Conservation (phyloP, 2,113 vertebrate genomes). For the Azemiops feae region DNA sequence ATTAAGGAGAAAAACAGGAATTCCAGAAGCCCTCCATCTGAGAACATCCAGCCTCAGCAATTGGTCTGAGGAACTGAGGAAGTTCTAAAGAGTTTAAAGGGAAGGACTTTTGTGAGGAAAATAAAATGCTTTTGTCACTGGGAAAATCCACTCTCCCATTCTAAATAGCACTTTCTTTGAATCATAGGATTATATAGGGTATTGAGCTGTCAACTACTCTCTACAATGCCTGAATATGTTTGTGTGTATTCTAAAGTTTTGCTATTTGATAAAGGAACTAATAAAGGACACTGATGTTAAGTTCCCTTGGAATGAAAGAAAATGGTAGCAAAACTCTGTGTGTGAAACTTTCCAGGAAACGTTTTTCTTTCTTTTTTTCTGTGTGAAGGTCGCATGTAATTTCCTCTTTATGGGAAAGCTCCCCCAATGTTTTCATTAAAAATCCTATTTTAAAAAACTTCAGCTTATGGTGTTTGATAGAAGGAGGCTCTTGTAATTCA, state of each 20-base stretch:
- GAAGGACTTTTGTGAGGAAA: not conserved
- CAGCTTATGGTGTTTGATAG: not conserved
- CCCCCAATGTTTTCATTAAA: not conserved
- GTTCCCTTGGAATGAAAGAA: not conserved
- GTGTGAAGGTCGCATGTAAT: not conserved
- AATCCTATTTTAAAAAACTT: not conserved
- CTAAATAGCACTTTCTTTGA: not conserved
- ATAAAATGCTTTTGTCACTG: not conserved
- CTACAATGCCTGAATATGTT: not conserved
- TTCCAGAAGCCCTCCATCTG: not conserved
- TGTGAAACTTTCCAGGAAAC: not conserved
- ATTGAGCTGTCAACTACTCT: not conserved
- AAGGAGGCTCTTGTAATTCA: not conserved
- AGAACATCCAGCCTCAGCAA: not conserved
- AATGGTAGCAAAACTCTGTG: not conserved
- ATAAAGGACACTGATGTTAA: not conserved
- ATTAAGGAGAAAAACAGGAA: not conserved
- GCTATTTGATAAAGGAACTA: not conserved
- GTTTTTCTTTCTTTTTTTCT: not conserved
- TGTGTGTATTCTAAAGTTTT: not conserved
- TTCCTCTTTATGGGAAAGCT: too few species aligned
- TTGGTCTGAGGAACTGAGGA: not conserved
- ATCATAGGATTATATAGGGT: not conserved
- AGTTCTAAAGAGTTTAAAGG: not conserved
- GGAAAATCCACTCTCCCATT: not conserved